Conservation (phyloP, 2,888 invertebrate species). For the Ochropleura plecta region DNA sequence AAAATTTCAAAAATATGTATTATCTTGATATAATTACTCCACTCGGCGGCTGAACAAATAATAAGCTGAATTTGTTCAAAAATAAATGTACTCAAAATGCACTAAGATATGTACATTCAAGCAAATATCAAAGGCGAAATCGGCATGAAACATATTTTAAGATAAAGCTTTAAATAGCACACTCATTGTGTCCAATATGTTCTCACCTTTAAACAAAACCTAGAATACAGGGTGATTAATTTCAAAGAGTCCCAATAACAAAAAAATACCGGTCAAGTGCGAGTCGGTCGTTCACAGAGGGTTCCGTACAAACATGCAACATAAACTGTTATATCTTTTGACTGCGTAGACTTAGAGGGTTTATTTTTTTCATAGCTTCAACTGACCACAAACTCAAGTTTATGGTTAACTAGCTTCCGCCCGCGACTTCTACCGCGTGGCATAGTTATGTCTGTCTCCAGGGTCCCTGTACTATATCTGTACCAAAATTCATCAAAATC, state of each 20-base stretch:
- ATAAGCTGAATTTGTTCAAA: neutral
- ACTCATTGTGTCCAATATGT: neutral
- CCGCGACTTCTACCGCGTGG: too few species aligned
- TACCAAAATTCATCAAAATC: too few species aligned
- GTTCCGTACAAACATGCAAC: too few species aligned
- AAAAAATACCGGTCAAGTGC: neutral
- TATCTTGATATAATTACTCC: neutral
- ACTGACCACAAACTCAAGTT: too few species aligned
- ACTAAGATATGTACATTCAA: neutral
- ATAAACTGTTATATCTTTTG: too few species aligned
- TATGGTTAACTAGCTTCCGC: too few species aligned
- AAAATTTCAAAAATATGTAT: neutral
- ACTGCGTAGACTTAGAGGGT: too few species aligned
- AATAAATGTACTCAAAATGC: neutral
- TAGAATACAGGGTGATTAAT: slow-evolving; percentile 7
- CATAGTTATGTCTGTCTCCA: too few species aligned
- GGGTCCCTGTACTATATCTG: too few species aligned
- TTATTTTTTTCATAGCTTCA: too few species aligned
- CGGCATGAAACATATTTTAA: neutral
- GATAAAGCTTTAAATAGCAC: neutral
- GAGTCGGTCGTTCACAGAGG: too few species aligned
- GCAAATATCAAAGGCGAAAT: neutral
- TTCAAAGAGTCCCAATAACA: slow-evolving; percentile 10
- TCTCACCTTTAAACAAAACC: slow-evolving; percentile 16
- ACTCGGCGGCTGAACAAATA: neutral